Base-by-base conservation (phyloP, 2,888 invertebrate species). In the Mythimna loreyi region DNA sequence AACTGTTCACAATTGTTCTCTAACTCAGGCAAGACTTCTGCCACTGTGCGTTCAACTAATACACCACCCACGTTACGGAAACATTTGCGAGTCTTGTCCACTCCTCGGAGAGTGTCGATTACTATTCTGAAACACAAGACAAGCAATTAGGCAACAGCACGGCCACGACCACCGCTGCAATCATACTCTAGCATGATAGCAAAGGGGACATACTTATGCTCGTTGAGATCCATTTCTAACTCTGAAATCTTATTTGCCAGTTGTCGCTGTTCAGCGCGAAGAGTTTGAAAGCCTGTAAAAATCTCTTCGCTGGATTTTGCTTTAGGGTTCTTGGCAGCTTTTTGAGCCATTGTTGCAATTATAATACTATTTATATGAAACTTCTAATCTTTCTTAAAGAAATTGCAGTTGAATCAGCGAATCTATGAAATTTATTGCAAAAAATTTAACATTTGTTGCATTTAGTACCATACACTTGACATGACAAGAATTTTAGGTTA, bases 51-150 rank as follows among this genome's bases (percentile, higher is more conserved):
- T 94, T 99, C 99, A 78, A 99, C 98, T 65, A 99, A 96, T 68
- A 99, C 98, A 33, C 99, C 99, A 64, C 99, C 99, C 78, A 99
- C 97, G 96, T 99, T 97, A 87, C 99, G 97, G 92, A 98, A 99
- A 92, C 99, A 99, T 92, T 98, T 98, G 82, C 99, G 97, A 63
- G 97, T 97, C 19, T 97, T 97, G 88, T 98, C 98, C 28, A 99
- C 98, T 71, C 97, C 97, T 90, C 98, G 97, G 74, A 99, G 96
- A 19, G 99, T 99, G 87, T 99, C 99, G 83, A 99, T 98, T 68
- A 99, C 99, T 92, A 99, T 97, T 92, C 99, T 99, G 93, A 56
- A 96, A 82, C 19, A 70, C 49, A 65, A 53, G n/a, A 59, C 16
- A 60, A 47, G 25, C 8, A 78, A 76, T 59, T 21, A 23, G 21